Conservation (phyloP, 2,888 invertebrate genomes). For the Onthophagus sagittarius region DNA sequence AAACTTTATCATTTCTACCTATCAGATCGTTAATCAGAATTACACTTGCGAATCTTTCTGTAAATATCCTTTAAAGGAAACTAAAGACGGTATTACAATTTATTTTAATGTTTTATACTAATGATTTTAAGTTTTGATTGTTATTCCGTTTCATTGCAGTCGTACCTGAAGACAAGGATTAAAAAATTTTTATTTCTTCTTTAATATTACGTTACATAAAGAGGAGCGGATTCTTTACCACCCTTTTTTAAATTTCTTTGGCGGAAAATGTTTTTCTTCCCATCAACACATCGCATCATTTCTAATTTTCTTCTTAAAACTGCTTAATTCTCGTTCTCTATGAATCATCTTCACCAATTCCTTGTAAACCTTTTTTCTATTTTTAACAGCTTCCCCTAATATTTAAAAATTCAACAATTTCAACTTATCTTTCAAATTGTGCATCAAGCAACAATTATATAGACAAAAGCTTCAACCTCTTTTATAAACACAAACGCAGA, state of each 20-base stretch:
- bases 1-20: too few relatives aligned
- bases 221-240: conserved; percentile 64
- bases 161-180: too few relatives aligned
- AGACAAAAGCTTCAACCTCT: conserved; percentile 13
- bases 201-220: conserved; percentile 77
- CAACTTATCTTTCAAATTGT: conserved; percentile 52
- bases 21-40: too few relatives aligned
- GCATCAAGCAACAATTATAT: conserved; percentile 46
- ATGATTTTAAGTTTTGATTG: too few relatives aligned
- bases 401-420: conserved; percentile 54
- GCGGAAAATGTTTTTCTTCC: conserved; percentile 57
- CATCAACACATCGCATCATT: conserved; percentile 63
- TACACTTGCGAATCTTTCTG: too few relatives aligned
- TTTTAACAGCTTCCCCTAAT: conserved; percentile 54
- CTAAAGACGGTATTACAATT: too few relatives aligned
- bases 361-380: conserved; percentile 63
- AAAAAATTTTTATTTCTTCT: conserved; percentile 54
- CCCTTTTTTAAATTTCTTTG: conserved; percentile 63
- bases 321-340: conserved; percentile 69
- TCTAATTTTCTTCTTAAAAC: conserved; percentile 79
- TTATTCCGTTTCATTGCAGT: background rate
- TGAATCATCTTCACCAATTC: conserved; percentile 73
- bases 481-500: background rate
- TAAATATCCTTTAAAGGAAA: too few relatives aligned
- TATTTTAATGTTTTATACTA: too few relatives aligned